These are phyloP conservation scores for Uria lomvia DNA, from an alignment of 2,113 vertebrate genomes.

Conservation along the genomic window DNA sequence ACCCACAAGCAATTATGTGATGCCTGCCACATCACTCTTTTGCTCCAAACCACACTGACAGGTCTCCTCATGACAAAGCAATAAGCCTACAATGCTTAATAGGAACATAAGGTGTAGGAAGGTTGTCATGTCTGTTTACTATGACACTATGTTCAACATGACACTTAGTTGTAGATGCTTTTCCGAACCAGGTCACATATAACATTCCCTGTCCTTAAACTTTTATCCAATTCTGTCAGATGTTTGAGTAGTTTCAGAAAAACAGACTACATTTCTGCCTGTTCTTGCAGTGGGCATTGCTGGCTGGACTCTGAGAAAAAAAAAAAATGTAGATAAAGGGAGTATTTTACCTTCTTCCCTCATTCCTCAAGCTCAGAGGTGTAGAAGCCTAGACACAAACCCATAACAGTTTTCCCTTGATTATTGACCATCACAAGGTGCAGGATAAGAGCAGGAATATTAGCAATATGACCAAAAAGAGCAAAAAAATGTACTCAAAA, in stretches of 20 bases:
- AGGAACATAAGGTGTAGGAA: background rate
- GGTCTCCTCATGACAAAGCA: background rate
- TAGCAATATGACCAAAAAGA: background rate
- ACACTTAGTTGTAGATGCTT: background rate
- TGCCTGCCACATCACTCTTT: background rate
- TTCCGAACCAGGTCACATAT: background rate
- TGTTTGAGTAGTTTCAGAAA: background rate
- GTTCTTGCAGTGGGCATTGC: background rate
- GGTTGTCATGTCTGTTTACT: background rate
- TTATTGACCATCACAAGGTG: background rate
- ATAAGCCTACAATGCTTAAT: background rate
- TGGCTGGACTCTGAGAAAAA: background rate
- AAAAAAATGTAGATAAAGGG: background rate
- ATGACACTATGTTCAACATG: background rate
- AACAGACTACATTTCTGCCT: background rate
- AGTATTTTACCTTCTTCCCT: background rate
- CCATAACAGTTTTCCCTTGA: rapidly evolving
- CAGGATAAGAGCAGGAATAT: background rate
- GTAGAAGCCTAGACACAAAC: background rate
- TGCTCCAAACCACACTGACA: background rate
- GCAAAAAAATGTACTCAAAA: background rate
- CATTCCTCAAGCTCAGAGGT: background rate
- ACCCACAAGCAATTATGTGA: background rate
- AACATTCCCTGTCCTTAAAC: background rate
- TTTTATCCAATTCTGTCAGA: background rate